Base-by-base conservation (phyloP, 1,140 invertebrate species). In the Aphelinus atriplicis region DNA sequence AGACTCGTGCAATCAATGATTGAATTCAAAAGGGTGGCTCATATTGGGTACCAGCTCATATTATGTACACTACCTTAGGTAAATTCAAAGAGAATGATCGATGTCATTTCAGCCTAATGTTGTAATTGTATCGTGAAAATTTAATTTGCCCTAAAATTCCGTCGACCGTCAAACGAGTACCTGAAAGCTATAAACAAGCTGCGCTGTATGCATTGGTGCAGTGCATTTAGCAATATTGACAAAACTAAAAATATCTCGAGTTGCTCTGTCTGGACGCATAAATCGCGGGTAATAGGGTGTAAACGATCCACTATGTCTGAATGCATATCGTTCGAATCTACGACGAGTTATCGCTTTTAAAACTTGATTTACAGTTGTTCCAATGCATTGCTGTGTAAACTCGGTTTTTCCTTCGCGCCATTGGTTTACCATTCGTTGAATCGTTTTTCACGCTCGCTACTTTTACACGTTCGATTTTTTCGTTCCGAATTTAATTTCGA, bases 241-340 rank as follows among this genome's bases (percentile, higher is more conserved):
- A 53, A 65, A 65, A 63, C 46, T 43, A 7, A 53, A 53, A 71
- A 62, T 63, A 63, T 10, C 26, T 63, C 42, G 42, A 43, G 51
- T 7, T 43, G 0, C 2, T 42, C 50, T 0, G 26, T 7, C 9
- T 45, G 51, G 55, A 51, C 6, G 26, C 3, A 68, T 69, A 63
- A 74, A 74, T 74, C 61, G 53, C 45, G n/a, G 7, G 50, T 74
- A 74, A 74, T 69, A 64, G 51, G 63, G 53, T 63, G 26, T n/a
- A 47, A 68, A 69, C 51, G 58, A 56, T 69, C 51, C 43, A 2
- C 2, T 60, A 26, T 43, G 6, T 7, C 3, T 42, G 47, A 46
- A 65, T 26, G 47, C 63, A 60, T 66, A 73, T 26, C 45, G 63
- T 50, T 53, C 7, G 6, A 51, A 62, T 73, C 47, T 73, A 10